These are phyloP conservation scores for Athalia cordata DNA, from an alignment of 2,888 invertebrate species.

Conservation along the genomic window DNA sequence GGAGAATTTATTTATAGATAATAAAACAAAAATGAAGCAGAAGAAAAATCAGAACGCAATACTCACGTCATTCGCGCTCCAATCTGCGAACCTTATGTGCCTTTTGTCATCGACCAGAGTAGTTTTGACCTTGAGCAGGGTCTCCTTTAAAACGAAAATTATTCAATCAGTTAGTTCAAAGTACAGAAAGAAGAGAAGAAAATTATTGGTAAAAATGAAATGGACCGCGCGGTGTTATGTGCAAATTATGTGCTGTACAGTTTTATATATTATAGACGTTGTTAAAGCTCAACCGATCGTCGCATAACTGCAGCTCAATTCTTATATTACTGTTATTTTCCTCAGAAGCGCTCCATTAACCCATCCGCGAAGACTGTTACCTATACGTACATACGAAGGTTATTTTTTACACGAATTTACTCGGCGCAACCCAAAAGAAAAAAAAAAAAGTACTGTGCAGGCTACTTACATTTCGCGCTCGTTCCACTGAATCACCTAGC, in stretches of 20 bases:
- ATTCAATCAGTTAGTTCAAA: neutral
- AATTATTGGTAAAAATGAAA: too few species aligned
- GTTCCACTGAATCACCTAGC: too few species aligned
- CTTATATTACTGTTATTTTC: constrained; percentile 43
- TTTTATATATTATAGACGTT: neutral
- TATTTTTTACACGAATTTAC: constrained; percentile 27
- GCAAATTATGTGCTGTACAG: too few species aligned
- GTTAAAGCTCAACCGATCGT: constrained; percentile 14
- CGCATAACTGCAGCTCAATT: constrained; percentile 10
- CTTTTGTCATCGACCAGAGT: constrained; percentile 91
- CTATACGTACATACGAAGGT: constrained; percentile 5
- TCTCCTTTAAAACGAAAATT: constrained; percentile 81
- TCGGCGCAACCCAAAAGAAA: neutral
- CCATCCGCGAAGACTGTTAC: neutral
- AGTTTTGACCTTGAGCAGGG: constrained; percentile 88
- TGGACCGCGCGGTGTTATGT: too few species aligned
- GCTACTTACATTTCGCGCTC: too few species aligned
- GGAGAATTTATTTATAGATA: constrained; percentile 35
- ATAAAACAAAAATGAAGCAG: neutral
- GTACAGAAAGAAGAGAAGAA: too few species aligned
- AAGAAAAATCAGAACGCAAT: constrained; percentile 53
- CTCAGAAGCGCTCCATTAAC: constrained; percentile 31
- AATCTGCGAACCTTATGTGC: constrained; percentile 94
- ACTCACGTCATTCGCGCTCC: constrained; percentile 93
- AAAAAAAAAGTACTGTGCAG: neutral